Percentiles rank a stretch among this genome's conserved stretches.
phyloP scores from a whole-genome alignment of 35 echinoderm and acorn worm genomes.

The Strongylocentrotus purpuratus region DNA sequence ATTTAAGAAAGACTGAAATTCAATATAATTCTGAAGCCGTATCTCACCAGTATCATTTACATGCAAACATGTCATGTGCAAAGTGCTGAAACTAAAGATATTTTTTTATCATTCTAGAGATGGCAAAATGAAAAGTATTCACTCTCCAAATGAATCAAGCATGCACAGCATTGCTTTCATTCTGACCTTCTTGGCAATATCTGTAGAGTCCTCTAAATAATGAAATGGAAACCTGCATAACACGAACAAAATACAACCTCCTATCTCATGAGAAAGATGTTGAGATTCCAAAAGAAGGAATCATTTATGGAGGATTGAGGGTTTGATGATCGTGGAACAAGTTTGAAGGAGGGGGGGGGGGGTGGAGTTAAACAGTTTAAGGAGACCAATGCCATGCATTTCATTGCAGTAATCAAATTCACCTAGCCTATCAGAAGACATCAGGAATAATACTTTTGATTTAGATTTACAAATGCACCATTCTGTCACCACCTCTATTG shows the following conservation, averaged over 20 bases:
- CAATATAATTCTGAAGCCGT: not conserved
- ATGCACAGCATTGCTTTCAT: not conserved
- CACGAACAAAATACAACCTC: not conserved
- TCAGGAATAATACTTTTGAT: constrained; percentile 37
- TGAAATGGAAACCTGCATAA: not conserved
- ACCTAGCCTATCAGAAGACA: constrained; percentile 3
- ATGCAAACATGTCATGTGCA: too few species aligned
- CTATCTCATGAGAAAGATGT: not conserved
- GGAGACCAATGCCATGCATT: not conserved
- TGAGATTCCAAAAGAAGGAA: not conserved
- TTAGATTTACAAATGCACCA: constrained; percentile 20
- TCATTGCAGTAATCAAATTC: constrained; percentile 37
- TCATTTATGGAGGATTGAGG: not conserved
- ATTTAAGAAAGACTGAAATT: not conserved
- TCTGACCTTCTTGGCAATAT: not conserved
- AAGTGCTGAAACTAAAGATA: not conserved
- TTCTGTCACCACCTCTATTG: constrained; percentile 10
- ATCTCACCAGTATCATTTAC: constrained; percentile 6
- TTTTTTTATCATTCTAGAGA: not conserved
- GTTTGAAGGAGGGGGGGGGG: not conserved
- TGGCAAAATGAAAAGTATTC: not conserved
- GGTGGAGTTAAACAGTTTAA: not conserved
- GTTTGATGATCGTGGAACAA: not conserved
- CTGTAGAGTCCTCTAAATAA: not conserved
- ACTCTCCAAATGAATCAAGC: not conserved